Evolutionary conservation across 2,113 vertebrate species (phyloP), one percentile per base, ranked within the genome.

Genomic region (Gymnorhina tibicen): DNA sequence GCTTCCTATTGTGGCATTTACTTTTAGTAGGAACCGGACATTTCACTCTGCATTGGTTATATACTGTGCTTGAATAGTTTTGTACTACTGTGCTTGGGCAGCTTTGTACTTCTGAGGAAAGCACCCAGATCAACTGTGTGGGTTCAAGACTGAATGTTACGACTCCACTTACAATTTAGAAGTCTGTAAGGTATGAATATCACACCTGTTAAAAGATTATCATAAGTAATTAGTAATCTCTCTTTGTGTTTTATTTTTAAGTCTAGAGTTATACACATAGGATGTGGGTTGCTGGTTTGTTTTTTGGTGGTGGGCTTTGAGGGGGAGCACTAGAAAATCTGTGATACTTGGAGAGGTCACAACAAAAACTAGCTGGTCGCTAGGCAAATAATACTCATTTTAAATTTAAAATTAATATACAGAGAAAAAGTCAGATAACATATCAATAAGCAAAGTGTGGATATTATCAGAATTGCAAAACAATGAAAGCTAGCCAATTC

Each of bases 261-360:
- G 97, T 95, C 85, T 97, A 96, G 95, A 93, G 89, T 95, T 91
- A 97, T 93, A 94, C 91, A 98, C 94, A 97, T 97, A 98, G 98
- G 98, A 99, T 98, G 98, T 98, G 98, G 98, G 98, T 98, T 99
- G 26, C 97, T 97, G 97, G 87, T 96, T 75, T 5, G 7, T 30
- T 64, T 63, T 72, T 32, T 50, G 50, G 72, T 41, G 12, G 35
- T 39, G 11, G 44, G 21, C 19, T 9, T 46, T 41, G 15, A 73
- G 10, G 9, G 86, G 86, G 96, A 97, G 90, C 83, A 96, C 93
- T 97, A 97, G 93, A 94, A 98, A 96, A 95, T 96, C 97, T 98
- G 97, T 93, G 97, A 97, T 97, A 95, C 96, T 58, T 96, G 79
- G 95, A 80, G 87, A 91, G 96, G 96, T 97, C 97, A 97, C 78